A percentile compares a stretch with the other conserved stretches of the same genome.
phyloP scores from a whole-genome alignment of 2,113 vertebrate genomes.

The Pagrus major region DNA sequence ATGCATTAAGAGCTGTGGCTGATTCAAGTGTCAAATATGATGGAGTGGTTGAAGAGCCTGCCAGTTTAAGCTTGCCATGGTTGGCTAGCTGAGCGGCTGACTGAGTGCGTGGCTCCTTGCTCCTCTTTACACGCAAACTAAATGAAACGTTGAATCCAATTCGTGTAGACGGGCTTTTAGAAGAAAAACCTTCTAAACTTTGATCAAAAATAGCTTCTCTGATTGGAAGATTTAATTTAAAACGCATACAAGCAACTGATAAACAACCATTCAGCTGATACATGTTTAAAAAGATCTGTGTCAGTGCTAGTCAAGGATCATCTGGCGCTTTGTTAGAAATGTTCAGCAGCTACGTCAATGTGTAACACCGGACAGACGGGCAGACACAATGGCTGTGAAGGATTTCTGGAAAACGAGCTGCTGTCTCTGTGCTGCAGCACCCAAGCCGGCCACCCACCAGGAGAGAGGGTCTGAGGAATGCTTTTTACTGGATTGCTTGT shows the following conservation, averaged over 20 bases:
- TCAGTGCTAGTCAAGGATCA: conserved; percentile 8
- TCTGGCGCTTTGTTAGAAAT: conserved; percentile 3
- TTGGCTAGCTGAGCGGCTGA: conserved; percentile 39
- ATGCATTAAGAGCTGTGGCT: conserved; percentile 61
- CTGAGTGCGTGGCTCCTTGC: conserved; percentile 18
- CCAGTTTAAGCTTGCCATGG: conserved; percentile 71
- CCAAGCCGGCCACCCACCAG: conserved; percentile 77
- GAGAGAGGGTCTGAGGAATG: conserved; percentile 73
- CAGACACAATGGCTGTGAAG: conserved; percentile 41
- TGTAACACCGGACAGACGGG: background rate
- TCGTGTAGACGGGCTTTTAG: conserved; percentile 18
- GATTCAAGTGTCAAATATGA: conserved; percentile 78
- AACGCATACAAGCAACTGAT: background rate
- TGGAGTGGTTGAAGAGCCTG: conserved; percentile 58
- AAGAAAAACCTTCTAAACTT: background rate
- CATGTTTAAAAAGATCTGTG: background rate
- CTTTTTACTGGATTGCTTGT: conserved; percentile 78
- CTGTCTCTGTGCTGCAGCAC: conserved; percentile 23
- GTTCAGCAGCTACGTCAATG: conserved; percentile 3
- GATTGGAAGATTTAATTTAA: background rate
- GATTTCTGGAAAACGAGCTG: conserved; percentile 11
- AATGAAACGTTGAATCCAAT: conserved; percentile 13
- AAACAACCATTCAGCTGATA: background rate
- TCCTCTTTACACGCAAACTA: conserved; percentile 61
- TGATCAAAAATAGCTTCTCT: background rate